Evolutionary conservation across 2,888 invertebrate genomes (phyloP).

Genomic region (Cryptops parisi): DNA sequence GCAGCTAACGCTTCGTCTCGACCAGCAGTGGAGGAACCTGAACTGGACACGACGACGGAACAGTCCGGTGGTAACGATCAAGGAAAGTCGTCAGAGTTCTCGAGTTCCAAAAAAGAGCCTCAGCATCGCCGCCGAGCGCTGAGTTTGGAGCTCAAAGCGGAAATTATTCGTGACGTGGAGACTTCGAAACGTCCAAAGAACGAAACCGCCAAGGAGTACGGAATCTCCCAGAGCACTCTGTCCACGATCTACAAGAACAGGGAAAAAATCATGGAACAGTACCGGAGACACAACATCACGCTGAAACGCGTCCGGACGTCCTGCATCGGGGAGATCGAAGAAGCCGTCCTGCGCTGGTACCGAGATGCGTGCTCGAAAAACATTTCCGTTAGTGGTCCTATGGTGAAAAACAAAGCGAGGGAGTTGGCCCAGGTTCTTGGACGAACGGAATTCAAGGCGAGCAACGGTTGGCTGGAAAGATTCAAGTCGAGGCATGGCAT

Average conservation of each 20-base stretch:
- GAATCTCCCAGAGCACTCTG: constrained; percentile 7
- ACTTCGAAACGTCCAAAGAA: constrained; percentile 1
- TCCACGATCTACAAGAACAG: constrained; percentile 9
- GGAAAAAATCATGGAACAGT: constrained; percentile 1
- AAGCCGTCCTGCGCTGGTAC: constrained; percentile 3
- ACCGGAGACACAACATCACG: not conserved
- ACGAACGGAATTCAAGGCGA: constrained; percentile 1
- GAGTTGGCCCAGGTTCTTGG: constrained; percentile 8
- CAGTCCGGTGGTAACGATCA: too few species aligned
- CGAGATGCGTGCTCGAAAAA: constrained; percentile 6
- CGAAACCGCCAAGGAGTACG: constrained; percentile 4
- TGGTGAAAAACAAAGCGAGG: constrained; percentile 10
- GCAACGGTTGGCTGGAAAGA: constrained; percentile 7
- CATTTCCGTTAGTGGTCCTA: constrained; percentile 8
- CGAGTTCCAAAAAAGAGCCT: not conserved
- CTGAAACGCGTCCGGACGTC: constrained; percentile 3
- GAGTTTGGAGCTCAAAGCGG: constrained; percentile 2
- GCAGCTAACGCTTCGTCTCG: too few species aligned
- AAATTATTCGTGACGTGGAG: constrained; percentile 4
- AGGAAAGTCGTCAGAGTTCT: too few species aligned
- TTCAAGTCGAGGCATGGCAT: constrained; percentile 8
- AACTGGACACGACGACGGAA: too few species aligned
- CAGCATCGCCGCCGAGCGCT: not conserved
- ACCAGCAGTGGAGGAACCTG: too few species aligned
- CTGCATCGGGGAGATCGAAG: constrained; percentile 3